Percentiles rank a stretch among this genome's conserved stretches.
Conservation (phyloP, 2,113 vertebrate species). For the Gopherus evgoodei region DNA sequence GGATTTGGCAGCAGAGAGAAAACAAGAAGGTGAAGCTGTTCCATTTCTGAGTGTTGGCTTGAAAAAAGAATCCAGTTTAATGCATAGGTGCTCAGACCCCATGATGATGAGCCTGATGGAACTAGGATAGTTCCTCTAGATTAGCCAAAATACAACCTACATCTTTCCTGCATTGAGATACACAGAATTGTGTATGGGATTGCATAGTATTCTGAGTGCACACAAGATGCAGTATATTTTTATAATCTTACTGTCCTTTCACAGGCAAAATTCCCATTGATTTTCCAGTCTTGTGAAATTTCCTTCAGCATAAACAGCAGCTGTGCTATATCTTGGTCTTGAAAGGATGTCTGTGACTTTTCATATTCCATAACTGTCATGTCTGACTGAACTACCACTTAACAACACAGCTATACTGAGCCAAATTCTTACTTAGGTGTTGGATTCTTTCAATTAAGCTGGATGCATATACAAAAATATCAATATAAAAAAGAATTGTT, state of each 20-base stretch:
- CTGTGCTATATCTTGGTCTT: not conserved
- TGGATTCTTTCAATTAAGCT: conserved; percentile 34
- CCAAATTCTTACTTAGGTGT: conserved; percentile 14
- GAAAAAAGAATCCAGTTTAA: not conserved
- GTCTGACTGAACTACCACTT: not conserved
- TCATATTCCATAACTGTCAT: not conserved
- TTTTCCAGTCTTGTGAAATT: not conserved
- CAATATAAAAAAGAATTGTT: not conserved
- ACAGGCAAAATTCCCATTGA: not conserved
- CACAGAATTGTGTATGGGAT: not conserved
- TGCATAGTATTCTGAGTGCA: not conserved
- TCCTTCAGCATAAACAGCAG: not conserved
- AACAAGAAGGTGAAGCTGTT: not conserved
- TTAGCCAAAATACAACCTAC: not conserved
- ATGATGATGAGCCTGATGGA: not conserved
- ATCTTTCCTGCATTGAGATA: not conserved
- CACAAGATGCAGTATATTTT: not conserved
- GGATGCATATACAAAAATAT: not conserved
- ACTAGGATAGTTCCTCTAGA: not conserved
- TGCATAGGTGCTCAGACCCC: not conserved
- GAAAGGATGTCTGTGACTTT: not conserved
- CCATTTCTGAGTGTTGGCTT: not conserved
- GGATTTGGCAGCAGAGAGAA: not conserved
- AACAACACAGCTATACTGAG: not conserved
- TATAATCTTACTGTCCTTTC: not conserved